A percentile compares a stretch with the other conserved stretches of the same genome.
These are phyloP conservation scores for Psix sp. DNA, from an alignment of 1,140 invertebrate genomes.

Conservation along the genomic window DNA sequence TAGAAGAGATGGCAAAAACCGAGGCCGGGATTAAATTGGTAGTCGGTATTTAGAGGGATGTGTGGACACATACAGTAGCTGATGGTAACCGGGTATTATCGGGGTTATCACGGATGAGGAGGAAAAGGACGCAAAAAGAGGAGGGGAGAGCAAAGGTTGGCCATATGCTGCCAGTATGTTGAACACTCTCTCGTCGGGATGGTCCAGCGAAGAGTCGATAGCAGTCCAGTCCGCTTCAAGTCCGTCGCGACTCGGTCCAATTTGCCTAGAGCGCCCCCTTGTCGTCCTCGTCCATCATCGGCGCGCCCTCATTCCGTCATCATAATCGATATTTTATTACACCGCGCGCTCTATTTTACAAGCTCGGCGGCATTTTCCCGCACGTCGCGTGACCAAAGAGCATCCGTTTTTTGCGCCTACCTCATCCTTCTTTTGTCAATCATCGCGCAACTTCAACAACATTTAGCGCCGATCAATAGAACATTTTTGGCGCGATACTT, in stretches of 20 bases:
- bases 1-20: slow-evolving; percentile 50
- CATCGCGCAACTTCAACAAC: slow-evolving; percentile 37
- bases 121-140: slow-evolving; percentile 30
- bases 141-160: slow-evolving; percentile 56
- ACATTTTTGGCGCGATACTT: slow-evolving; percentile 46
- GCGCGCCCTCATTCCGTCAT: slow-evolving; percentile 64
- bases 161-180: slow-evolving; percentile 74
- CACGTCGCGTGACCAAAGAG: slow-evolving; percentile 26
- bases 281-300: slow-evolving; percentile 49
- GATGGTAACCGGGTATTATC: slow-evolving; percentile 65
- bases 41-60: slow-evolving; percentile 63
- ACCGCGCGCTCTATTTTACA: slow-evolving; percentile 60
- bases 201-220: too few relatives aligned
- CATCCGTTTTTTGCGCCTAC: slow-evolving; percentile 36
- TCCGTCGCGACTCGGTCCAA: too few relatives aligned
- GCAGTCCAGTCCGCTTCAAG: too few relatives aligned
- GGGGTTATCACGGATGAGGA: slow-evolving; percentile 64
- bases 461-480: slow-evolving; percentile 49
- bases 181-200: slow-evolving; percentile 68
- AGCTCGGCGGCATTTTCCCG: slow-evolving; percentile 35
- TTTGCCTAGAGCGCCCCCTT: slow-evolving; percentile 15
- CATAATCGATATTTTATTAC: slow-evolving; percentile 75
- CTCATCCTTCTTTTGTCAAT: slow-evolving; percentile 54
- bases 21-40: slow-evolving; percentile 58
- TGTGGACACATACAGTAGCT: slow-evolving; percentile 55